A percentile compares a stretch with the other conserved stretches of the same genome.
Evolutionary conservation across 2,797 vertebrate genomes (phyloP).

Genomic region (Micrastur ruficollis): DNA sequence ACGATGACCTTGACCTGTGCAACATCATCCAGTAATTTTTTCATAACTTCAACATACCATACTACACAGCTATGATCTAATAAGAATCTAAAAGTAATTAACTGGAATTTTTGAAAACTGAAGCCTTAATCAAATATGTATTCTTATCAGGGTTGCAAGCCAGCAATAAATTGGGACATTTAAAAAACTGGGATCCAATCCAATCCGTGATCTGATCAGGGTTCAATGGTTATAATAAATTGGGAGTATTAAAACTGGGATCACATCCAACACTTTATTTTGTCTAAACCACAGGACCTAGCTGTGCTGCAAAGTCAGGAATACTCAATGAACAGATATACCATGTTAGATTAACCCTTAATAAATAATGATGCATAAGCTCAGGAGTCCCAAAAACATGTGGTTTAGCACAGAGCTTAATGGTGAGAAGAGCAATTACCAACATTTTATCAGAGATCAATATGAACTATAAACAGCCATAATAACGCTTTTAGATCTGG

Average conservation of each 20-base stretch:
- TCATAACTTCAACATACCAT: conserved; percentile 69
- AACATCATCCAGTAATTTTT: conserved; percentile 63
- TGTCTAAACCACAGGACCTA: conserved; percentile 74
- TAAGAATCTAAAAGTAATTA: conserved; percentile 82
- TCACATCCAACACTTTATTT: conserved; percentile 76
- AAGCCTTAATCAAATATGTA: conserved; percentile 77
- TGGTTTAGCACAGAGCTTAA: conserved; percentile 55
- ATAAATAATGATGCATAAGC: conserved; percentile 54
- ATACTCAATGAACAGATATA: conserved; percentile 66
- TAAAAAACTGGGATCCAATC: conserved; percentile 81
- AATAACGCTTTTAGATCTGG: not conserved
- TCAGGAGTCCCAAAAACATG: conserved; percentile 49
- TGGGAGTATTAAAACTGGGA: conserved; percentile 82
- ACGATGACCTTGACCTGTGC: conserved; percentile 69
- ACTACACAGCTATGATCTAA: conserved; percentile 69
- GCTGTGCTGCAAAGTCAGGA: conserved; percentile 68
- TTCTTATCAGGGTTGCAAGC: conserved; percentile 77
- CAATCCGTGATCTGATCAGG: conserved; percentile 80
- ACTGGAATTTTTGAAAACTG: conserved; percentile 72
- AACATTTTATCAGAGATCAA: conserved; percentile 59
- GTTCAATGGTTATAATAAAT: conserved; percentile 84
- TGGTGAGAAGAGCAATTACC: conserved; percentile 63
- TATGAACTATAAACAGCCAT: conserved; percentile 2
- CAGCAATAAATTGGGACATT: conserved; percentile 79
- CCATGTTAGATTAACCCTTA: conserved; percentile 73